phyloP scores from a whole-genome alignment of 2,113 vertebrate genomes.

The Rafetus swinhoei region DNA sequence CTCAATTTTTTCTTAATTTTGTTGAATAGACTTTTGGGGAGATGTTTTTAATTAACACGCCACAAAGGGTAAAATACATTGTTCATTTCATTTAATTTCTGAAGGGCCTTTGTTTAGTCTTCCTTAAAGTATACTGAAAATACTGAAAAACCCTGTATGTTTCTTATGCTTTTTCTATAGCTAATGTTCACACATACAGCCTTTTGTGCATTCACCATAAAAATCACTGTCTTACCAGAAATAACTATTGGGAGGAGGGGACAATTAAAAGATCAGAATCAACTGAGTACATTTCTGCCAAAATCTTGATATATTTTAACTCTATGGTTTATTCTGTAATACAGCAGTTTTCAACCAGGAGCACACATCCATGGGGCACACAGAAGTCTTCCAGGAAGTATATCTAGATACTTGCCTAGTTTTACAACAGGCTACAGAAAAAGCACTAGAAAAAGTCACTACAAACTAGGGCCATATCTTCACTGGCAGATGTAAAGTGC shows the following conservation, averaged over 20 bases:
- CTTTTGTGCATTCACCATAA: conserved; percentile 10
- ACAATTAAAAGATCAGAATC: background rate
- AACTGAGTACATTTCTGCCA: background rate
- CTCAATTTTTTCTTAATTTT: conserved; percentile 37
- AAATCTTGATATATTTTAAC: background rate
- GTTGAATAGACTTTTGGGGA: conserved; percentile 21
- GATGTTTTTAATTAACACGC: background rate
- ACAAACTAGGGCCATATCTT: no score
- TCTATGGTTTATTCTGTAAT: background rate
- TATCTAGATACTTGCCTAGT: no score
- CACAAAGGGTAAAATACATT: conserved; percentile 26
- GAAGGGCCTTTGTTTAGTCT: conserved; percentile 16
- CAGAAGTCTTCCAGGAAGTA: no score
- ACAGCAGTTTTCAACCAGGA: background rate
- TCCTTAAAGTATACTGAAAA: background rate
- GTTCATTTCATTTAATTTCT: background rate
- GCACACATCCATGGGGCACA: no score
- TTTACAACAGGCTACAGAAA: no score
- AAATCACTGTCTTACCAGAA: background rate
- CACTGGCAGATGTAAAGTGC: no score
- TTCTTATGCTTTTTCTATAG: background rate
- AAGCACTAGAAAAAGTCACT: no score
- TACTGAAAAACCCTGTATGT: background rate
- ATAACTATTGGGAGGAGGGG: background rate
- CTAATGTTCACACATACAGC: background rate